Base-by-base conservation (phyloP, 2,888 invertebrate species). In the Lutraria lutraria region DNA sequence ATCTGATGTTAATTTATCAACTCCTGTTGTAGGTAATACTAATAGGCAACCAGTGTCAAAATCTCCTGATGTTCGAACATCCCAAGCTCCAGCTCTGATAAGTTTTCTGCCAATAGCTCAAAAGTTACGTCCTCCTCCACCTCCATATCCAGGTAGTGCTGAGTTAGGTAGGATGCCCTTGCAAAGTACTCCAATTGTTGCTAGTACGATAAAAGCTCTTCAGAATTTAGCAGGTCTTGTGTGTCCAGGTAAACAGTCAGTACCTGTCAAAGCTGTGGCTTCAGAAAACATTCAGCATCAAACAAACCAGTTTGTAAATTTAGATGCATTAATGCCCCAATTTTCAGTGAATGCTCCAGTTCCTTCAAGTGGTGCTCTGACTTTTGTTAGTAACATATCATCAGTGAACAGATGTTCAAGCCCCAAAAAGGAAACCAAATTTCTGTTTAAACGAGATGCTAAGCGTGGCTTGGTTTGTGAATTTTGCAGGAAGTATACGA, bases 381-480 rank as follows among this genome's bases (percentile, higher is more conserved):
- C 25, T 13, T 68, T 25, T 25, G 63, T 63, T 63, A 63, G n/a
- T 21, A n/a, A 34, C 72, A 53, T 43, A 1, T 25, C 34, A 21
- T n/a, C 6, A 25, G 53, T 31, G 10, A 84, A 80, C 29, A 31
- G 31, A 25, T 25, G 25, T n/a, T 68, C 63, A n/a, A 13, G 12
- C 63, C 19, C 4, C 8, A 60, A 21, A 60, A 68, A 25, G n/a
- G 83, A 81, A 0, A 88, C 86, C 43, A 90, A 88, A 60, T 87
- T 83, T 52, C 76, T 91, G 25, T 92, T 92, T 29, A 85, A 88
- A 54, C 89, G 91, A 25, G 91, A 90, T 79, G 89, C 91, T 60
- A 85, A 86, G 12, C 88, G 90, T 56, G 92, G 91, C 3, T 89
- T 91, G 90, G 90, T 92, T 19, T 92, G 92, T 89, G 92, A 92